Evolutionary conservation across 2,888 invertebrate species (phyloP).

Genomic region (Acholoe squamosa): DNA sequence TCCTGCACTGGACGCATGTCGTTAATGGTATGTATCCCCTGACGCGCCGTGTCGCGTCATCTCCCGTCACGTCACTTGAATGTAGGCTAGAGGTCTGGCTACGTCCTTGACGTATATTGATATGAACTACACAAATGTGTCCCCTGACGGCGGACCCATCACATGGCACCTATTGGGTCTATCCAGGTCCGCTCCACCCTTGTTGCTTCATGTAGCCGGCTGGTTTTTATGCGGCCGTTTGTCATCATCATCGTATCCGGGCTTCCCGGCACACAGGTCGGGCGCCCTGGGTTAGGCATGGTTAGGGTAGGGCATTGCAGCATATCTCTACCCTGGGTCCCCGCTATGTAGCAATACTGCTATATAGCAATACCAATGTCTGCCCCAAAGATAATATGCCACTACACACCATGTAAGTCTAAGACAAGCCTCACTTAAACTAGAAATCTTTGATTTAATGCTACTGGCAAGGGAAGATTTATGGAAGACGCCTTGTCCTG

Average conservation of each 20-base stretch:
- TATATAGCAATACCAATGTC: no score
- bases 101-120: background rate
- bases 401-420: no score
- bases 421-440: no score
- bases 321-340: background rate
- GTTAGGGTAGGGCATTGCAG: background rate
- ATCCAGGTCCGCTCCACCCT: background rate
- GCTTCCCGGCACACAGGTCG: background rate
- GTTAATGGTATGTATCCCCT: background rate
- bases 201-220: background rate
- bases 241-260: background rate
- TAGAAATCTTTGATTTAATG: no score
- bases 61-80: background rate
- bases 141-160: background rate
- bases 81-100: background rate
- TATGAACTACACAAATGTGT: background rate
- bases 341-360: no score
- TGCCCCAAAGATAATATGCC: no score
- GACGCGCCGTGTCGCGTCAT: conserved; percentile 14
- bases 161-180: background rate
- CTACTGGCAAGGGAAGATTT: no score
- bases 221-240: background rate
- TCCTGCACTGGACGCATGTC: background rate
- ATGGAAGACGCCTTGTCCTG: no score
- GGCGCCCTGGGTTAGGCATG: background rate